Base-by-base conservation (phyloP, 2,888 invertebrate species). In the Leptura quadrifasciata region DNA sequence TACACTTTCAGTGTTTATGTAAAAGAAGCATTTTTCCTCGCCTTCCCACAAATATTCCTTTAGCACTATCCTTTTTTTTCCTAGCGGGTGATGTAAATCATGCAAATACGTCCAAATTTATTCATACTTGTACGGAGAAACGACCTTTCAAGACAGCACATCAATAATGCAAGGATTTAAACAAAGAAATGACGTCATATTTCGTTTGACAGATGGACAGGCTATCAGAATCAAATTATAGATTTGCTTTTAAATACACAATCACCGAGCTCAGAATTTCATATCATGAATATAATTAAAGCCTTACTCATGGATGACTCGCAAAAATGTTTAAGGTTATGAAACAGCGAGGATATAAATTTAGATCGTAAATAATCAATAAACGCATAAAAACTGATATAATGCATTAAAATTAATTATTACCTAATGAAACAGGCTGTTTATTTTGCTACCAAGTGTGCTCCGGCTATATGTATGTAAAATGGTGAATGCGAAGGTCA, bases 401-500 rank as follows among this genome's bases (percentile, higher is more conserved):
- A 10, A 35, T 8, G 35, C 35, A 35, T 35, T 3, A n/a, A n/a
- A n/a, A n/a, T n/a, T 10, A 35, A 24, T 24, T 24, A 24, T 2
- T n/a, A 5, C 24, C 2, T 24, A 24, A 24, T 5, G 24, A 24
- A 24, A 24, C 5, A 24, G 24, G 24, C 24, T 3, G 24, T 24
- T n/a, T 3, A 24, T 24, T 24, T 24, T 24, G n/a, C n/a, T 5
- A 24, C 5, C 24, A 24, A 24, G 24, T 5, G 5, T 2, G 24
- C 24, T 5, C 24, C 5, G 24, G 24, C 5, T 5, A 8, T 35
- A 8, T 5, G 3, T 39, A 3, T 39, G 8, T 31, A 31, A 39
- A 47, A 47, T n/a, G 47, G n/a, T n/a, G 47, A 47, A 47, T 47
- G 47, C n/a, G 47, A 47, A 47, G 47, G 47, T 47, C 47, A 47